Percentiles rank a stretch among this genome's conserved stretches.
These are phyloP conservation scores for Leptinotarsa undecemlineata DNA, from an alignment of 1,140 invertebrate species.

Conservation along the genomic window DNA sequence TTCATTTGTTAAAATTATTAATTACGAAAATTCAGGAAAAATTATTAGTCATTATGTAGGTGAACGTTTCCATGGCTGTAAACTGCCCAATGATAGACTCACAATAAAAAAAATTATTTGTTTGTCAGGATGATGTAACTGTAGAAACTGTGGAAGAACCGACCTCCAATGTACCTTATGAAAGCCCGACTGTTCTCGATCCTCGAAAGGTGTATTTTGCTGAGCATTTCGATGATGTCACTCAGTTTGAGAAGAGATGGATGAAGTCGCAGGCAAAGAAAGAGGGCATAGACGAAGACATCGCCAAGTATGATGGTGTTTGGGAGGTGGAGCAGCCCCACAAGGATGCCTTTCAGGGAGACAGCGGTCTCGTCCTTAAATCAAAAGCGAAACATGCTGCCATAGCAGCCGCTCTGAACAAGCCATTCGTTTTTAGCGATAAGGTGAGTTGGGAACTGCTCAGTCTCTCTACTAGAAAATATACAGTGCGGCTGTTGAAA, in stretches of 20 bases:
- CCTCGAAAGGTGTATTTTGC: slow-evolving; percentile 73
- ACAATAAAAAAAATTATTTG: not conserved
- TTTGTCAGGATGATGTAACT: slow-evolving; percentile 50
- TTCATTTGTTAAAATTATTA: too few species aligned
- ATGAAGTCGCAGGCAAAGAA: slow-evolving; percentile 90
- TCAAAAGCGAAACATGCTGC: slow-evolving; percentile 97
- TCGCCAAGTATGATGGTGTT: slow-evolving; percentile 94
- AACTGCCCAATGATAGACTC: not conserved
- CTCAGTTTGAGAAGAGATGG: slow-evolving; percentile 80
- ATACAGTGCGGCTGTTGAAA: too few species aligned
- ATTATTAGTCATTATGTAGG: not conserved
- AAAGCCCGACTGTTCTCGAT: slow-evolving; percentile 61
- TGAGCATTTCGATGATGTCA: slow-evolving; percentile 86
- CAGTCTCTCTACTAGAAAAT: too few species aligned
- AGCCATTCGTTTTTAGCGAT: slow-evolving; percentile 82
- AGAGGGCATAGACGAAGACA: slow-evolving; percentile 85
- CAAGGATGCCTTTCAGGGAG: slow-evolving; percentile 76
- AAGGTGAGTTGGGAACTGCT: slow-evolving; percentile 55
- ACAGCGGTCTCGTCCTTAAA: slow-evolving; percentile 86
- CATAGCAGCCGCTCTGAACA: slow-evolving; percentile 79
- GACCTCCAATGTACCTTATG: slow-evolving; percentile 55
- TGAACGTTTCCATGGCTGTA: not conserved
- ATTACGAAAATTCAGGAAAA: too few species aligned
- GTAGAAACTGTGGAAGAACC: slow-evolving; percentile 45
- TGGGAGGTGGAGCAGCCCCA: slow-evolving; percentile 78